Base-by-base conservation (phyloP, 2,888 invertebrate genomes). In the Alcis repandata region DNA sequence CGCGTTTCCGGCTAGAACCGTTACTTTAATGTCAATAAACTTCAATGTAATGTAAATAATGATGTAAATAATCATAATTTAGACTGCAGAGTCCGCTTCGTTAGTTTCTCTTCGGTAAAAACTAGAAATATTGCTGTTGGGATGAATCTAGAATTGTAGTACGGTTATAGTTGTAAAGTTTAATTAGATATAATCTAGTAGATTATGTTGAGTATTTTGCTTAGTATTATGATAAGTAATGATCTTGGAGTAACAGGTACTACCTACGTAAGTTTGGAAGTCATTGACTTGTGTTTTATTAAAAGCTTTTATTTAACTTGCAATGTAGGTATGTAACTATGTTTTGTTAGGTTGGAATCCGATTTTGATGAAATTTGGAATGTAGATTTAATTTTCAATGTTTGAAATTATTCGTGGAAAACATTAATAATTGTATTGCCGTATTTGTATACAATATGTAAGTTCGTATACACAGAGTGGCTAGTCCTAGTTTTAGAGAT, bases 1-100 rank as follows among this genome's bases (percentile, higher is more conserved):
- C 63, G 68, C 63, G 71, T 84, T 87, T 90, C 90, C 89, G 85
- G 84, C 78, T 46, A 64, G 61, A 79, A 82, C 86, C 82, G 86
- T 86, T 88, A 78, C 53, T 68, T 70, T 66, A 65, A 69, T 33
- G 72, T 72, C 73, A 73, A 78, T 79, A 79, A 78, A 79, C 76
- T 79, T 75, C 71, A 69, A 74, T 62, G 70, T 75, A 71, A 73
- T 63, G 72, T 76, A 79, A 80, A 81, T 79, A 82, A 77, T 74
- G 77, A 65, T 64, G 74, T 75, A 78, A 78, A 82, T 80, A 82
- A 72, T 76, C 67, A 72, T 81, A 79, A 79, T 66, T 80, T 78
- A 60, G 69, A 56, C 46, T 70, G 68, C 56, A 67, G 68, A 71
- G 56, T 17, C 58, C 22, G 51, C 51, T 67, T 67, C 59, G 63